Evolutionary conservation across 2,797 vertebrate species (phyloP).

Genomic region (Chelidonichthys spinosus): DNA sequence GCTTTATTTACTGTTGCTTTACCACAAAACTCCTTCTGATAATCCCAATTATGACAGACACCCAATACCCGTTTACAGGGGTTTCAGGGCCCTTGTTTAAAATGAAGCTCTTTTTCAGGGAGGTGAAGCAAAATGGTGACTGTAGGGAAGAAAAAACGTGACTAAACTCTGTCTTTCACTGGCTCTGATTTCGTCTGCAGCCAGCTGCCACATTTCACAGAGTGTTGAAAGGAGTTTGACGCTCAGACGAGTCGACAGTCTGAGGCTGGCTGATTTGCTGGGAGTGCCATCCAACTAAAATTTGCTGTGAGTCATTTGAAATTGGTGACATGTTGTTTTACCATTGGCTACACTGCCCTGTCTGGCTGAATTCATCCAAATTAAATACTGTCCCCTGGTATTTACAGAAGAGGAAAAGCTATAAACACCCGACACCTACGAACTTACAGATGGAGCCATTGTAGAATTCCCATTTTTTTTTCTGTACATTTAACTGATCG

Average conservation of each 20-base stretch:
- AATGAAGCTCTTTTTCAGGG: not conserved
- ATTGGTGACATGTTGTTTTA: slow-evolving; percentile 21
- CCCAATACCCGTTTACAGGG: no score
- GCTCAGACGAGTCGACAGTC: slow-evolving; percentile 5
- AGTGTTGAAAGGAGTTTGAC: slow-evolving; percentile 15
- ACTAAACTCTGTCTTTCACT: slow-evolving; percentile 12
- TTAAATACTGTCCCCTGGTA: slow-evolving; percentile 55
- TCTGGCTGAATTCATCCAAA: slow-evolving; percentile 27
- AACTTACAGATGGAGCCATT: slow-evolving; percentile 45
- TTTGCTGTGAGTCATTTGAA: not conserved
- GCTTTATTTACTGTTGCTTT: not conserved
- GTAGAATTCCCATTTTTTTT: slow-evolving; percentile 19
- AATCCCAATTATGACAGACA: not conserved
- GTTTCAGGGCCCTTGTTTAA: not conserved
- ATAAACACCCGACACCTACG: slow-evolving; percentile 43
- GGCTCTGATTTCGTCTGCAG: slow-evolving; percentile 13
- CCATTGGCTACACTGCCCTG: slow-evolving; percentile 15
- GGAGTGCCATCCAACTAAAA: not conserved
- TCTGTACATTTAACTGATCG: slow-evolving; percentile 24
- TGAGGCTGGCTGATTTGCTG: not conserved
- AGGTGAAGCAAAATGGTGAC: not conserved
- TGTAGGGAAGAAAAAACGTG: not conserved
- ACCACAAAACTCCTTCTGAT: not conserved
- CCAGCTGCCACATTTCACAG: slow-evolving; percentile 43
- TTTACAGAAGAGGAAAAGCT: slow-evolving; percentile 60